Conservation (phyloP, 2,797 vertebrate species). For the Liparis tanakae region DNA sequence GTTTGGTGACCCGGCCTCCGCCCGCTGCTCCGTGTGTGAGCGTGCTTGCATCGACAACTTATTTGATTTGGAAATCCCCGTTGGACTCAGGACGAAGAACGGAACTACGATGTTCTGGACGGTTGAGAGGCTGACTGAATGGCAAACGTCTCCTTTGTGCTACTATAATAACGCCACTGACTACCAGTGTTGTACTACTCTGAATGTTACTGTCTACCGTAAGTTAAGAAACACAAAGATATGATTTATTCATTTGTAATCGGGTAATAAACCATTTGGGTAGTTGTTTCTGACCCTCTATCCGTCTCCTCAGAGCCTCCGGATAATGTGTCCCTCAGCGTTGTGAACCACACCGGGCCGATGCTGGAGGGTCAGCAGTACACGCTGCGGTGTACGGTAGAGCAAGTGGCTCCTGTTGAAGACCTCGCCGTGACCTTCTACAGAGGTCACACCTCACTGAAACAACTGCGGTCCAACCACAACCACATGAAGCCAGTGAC, state of each 20-base stretch:
- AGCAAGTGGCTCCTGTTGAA: constrained; percentile 47
- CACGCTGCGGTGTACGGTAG: constrained; percentile 59
- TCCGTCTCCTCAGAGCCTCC: constrained; percentile 65
- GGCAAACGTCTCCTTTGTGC: accelerated
- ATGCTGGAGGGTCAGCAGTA: constrained; percentile 35
- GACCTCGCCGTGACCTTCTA: constrained; percentile 61
- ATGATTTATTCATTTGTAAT: neutral
- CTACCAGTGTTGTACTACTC: accelerated
- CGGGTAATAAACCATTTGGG: neutral
- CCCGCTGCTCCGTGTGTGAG: constrained; percentile 36
- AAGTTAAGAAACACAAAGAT: constrained; percentile 16
- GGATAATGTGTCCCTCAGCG: constrained; percentile 53
- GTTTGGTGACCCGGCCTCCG: constrained; percentile 22
- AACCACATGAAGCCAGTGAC: constrained; percentile 38
- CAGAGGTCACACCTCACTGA: constrained; percentile 33
- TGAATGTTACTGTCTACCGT: constrained; percentile 51
- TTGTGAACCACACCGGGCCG: constrained; percentile 36
- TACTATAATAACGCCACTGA: accelerated
- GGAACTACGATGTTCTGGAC: constrained; percentile 22
- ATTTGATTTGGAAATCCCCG: neutral
- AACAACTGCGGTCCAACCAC: neutral
- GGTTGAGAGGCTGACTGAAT: constrained; percentile 1
- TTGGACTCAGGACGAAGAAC: accelerated
- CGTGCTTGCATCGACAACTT: accelerated
- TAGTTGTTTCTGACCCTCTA: neutral